Percentiles rank a stretch among this genome's conserved stretches.
Conservation (phyloP, 2,888 invertebrate species). For the Rhorus exstirpatorius region DNA sequence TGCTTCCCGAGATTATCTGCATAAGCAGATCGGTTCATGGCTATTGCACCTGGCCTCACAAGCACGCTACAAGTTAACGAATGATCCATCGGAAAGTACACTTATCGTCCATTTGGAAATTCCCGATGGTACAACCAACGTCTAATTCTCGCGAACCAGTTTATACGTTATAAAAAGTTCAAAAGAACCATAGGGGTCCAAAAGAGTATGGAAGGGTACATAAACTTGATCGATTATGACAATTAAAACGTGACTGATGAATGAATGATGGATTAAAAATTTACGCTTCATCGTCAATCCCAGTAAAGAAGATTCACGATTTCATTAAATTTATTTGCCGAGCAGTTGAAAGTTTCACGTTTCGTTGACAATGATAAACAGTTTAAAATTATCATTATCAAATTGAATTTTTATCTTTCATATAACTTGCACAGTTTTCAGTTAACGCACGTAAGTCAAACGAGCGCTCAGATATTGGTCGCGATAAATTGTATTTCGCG, state of each 20-base stretch:
- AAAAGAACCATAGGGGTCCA: background rate
- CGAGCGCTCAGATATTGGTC: too few relatives aligned
- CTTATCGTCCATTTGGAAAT: constrained; percentile 22
- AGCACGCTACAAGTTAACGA: constrained; percentile 41
- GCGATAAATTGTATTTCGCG: too few relatives aligned
- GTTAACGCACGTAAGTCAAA: too few relatives aligned
- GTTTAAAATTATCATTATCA: background rate
- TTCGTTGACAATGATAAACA: background rate
- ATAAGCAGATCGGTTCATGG: constrained; percentile 24
- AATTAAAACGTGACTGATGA: background rate
- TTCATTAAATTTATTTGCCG: background rate
- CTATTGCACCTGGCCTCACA: constrained; percentile 36
- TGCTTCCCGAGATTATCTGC: constrained; percentile 50
- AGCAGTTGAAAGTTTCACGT: background rate
- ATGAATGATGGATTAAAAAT: background rate
- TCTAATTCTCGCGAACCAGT: background rate
- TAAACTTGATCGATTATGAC: constrained; percentile 21
- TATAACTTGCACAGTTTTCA: background rate
- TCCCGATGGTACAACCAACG: background rate
- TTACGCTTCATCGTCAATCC: background rate
- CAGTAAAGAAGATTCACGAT: background rate
- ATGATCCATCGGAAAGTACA: constrained; percentile 29
- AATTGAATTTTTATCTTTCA: background rate
- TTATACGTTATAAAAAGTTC: background rate
- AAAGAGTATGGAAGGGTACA: too few relatives aligned